Conservation (phyloP, 2,888 invertebrate genomes). For the Octonoba sinensis region DNA sequence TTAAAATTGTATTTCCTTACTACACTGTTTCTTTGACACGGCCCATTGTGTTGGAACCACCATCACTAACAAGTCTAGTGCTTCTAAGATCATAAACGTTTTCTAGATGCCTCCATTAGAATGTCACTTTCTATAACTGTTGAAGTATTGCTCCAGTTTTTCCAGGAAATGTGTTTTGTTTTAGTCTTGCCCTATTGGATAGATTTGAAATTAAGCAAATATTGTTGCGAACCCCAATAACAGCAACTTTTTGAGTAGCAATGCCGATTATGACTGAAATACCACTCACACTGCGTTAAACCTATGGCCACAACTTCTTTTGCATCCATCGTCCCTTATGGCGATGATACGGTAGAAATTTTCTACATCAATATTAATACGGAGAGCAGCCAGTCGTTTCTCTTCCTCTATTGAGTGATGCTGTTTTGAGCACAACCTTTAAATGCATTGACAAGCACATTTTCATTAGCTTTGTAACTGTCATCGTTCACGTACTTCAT, state of each 20-base stretch:
- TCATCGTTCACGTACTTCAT: not conserved
- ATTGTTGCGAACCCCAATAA: constrained; percentile 10
- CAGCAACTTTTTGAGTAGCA: constrained; percentile 14
- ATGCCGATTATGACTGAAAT: not conserved
- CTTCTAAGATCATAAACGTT: not conserved
- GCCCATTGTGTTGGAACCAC: constrained; percentile 5
- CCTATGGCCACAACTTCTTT: constrained; percentile 16
- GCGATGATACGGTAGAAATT: not conserved
- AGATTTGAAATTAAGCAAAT: not conserved
- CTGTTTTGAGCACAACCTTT: not conserved
- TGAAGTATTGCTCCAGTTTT: constrained; percentile 9
- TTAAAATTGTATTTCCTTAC: constrained; percentile 2
- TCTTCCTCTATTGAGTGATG: not conserved
- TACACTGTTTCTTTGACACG: constrained; percentile 1
- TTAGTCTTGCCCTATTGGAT: not conserved
- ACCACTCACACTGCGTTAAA: constrained; percentile 1
- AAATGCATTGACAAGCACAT: not conserved
- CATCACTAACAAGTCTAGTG: not conserved
- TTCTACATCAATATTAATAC: not conserved
- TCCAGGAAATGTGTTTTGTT: not conserved
- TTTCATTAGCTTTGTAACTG: not conserved
- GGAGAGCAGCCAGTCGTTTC: not conserved
- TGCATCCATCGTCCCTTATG: constrained; percentile 16
- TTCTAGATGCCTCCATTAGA: constrained; percentile 2
- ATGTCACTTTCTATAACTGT: constrained; percentile 20